These are phyloP conservation scores for Bombylius discolor DNA, from an alignment of 2,888 invertebrate species.

Conservation along the genomic window DNA sequence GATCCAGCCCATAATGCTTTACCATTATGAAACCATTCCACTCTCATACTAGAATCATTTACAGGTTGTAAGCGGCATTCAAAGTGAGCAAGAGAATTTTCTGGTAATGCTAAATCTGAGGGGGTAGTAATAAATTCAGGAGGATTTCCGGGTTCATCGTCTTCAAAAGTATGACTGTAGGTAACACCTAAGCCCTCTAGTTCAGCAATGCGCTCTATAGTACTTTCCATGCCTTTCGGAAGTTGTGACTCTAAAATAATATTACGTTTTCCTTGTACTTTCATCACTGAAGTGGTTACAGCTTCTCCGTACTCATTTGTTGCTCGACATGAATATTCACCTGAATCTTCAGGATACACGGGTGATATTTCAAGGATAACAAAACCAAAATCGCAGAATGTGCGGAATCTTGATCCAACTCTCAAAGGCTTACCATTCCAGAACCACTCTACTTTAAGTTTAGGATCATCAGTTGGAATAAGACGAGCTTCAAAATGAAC, in stretches of 20 bases:
- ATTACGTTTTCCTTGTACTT: slow-evolving; percentile 81
- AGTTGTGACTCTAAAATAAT: slow-evolving; percentile 84
- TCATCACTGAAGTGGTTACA: slow-evolving; percentile 78
- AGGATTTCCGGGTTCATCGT: slow-evolving; percentile 73
- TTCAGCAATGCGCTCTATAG: slow-evolving; percentile 84
- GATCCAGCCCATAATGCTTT: slow-evolving; percentile 83
- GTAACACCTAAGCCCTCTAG: slow-evolving; percentile 72
- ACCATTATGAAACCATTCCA: slow-evolving; percentile 97
- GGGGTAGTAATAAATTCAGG: slow-evolving; percentile 84
- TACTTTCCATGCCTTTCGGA: slow-evolving; percentile 86
- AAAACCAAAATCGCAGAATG: slow-evolving; percentile 96
- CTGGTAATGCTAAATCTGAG: slow-evolving; percentile 66
- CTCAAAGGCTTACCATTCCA: slow-evolving; percentile 83
- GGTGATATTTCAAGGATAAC: slow-evolving; percentile 95
- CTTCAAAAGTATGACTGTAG: slow-evolving; percentile 52
- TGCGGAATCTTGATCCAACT: slow-evolving; percentile 85
- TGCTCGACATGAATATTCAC: slow-evolving; percentile 80
- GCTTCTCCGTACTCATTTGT: slow-evolving; percentile 82
- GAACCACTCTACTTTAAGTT: slow-evolving; percentile 86
- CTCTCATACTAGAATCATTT: slow-evolving; percentile 84
- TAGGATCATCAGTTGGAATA: slow-evolving; percentile 82
- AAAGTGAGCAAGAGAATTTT: slow-evolving; percentile 84
- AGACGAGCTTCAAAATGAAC: slow-evolving; percentile 82
- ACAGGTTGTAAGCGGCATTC: slow-evolving; percentile 81
- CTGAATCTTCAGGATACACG: slow-evolving; percentile 92